These are phyloP conservation scores for Mola mola DNA, from an alignment of 2,113 vertebrate genomes.

Conservation along the genomic window DNA sequence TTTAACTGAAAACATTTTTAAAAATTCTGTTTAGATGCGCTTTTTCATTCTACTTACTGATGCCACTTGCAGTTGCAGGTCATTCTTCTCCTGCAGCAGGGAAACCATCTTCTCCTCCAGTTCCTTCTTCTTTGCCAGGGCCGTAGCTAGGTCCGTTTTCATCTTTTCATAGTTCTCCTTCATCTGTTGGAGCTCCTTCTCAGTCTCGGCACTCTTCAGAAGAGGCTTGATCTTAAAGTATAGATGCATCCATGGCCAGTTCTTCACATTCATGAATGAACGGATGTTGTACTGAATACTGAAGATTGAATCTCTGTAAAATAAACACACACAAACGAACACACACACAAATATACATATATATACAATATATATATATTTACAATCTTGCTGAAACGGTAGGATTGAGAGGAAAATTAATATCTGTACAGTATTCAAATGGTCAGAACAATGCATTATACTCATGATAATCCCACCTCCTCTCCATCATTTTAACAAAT, in stretches of 20 bases:
- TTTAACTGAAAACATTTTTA: not conserved
- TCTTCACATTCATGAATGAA: slow-evolving; percentile 83
- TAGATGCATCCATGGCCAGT: slow-evolving; percentile 80
- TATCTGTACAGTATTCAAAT: too few species aligned
- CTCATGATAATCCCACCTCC: slow-evolving; percentile 43
- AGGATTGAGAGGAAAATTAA: too few species aligned
- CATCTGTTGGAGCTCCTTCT: slow-evolving; percentile 79
- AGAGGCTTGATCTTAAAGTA: slow-evolving; percentile 83
- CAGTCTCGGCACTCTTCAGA: slow-evolving; percentile 83
- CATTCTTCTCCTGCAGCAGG: slow-evolving; percentile 81
- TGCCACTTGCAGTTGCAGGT: slow-evolving; percentile 78
- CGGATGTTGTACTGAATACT: slow-evolving; percentile 89
- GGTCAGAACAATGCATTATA: too few species aligned
- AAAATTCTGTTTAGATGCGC: slow-evolving; percentile 3
- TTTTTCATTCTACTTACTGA: slow-evolving; percentile 68
- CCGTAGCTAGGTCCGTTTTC: slow-evolving; percentile 83
- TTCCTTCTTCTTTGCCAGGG: slow-evolving; percentile 62
- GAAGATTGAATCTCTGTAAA: slow-evolving; percentile 82
- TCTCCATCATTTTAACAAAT: slow-evolving; percentile 79
- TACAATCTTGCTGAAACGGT: too few species aligned
- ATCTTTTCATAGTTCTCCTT: slow-evolving; percentile 87
- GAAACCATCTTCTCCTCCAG: slow-evolving; percentile 74
- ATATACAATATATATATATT: too few species aligned
- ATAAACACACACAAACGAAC: too few species aligned
- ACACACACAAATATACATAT: too few species aligned